Conservation (phyloP, 2,797 vertebrate genomes). For the Sorex maritimensis region DNA sequence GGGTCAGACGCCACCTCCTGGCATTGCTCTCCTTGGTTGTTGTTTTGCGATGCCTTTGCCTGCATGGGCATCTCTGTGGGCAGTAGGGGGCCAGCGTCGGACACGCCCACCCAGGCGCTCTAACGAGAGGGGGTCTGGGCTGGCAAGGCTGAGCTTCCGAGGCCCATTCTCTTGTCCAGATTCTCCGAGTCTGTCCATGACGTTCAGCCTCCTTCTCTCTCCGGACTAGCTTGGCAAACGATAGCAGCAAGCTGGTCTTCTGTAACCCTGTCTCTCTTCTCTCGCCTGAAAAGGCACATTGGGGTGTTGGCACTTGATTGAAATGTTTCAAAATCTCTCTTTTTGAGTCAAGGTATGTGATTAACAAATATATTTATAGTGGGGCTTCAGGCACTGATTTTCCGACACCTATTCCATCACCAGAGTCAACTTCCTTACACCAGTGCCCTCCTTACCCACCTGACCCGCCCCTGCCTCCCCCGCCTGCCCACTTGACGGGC, state of each 20-base stretch:
- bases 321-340: too few relatives aligned
- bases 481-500: too few relatives aligned
- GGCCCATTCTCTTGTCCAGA: background rate
- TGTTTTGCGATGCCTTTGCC: slow-evolving; percentile 1
- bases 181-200: slow-evolving; percentile 23
- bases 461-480: too few relatives aligned
- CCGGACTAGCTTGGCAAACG: slow-evolving; percentile 14
- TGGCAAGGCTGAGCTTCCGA: background rate
- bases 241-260: background rate
- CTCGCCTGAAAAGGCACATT: slow-evolving; percentile 8
- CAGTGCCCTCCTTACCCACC: too few relatives aligned
- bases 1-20: background rate
- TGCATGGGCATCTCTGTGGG: background rate
- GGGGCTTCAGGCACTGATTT: too few relatives aligned
- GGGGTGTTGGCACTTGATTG: background rate
- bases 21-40: background rate
- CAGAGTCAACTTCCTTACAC: too few relatives aligned
- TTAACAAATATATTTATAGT: too few relatives aligned
- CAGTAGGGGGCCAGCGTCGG: background rate
- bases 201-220: background rate
- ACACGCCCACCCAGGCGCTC: background rate
- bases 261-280: slow-evolving; percentile 8
- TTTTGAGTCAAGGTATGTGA: too few relatives aligned
- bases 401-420: too few relatives aligned
- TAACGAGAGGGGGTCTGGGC: background rate